Conservation (phyloP, 2,113 vertebrate species). For the Gopherus evgoodei region DNA sequence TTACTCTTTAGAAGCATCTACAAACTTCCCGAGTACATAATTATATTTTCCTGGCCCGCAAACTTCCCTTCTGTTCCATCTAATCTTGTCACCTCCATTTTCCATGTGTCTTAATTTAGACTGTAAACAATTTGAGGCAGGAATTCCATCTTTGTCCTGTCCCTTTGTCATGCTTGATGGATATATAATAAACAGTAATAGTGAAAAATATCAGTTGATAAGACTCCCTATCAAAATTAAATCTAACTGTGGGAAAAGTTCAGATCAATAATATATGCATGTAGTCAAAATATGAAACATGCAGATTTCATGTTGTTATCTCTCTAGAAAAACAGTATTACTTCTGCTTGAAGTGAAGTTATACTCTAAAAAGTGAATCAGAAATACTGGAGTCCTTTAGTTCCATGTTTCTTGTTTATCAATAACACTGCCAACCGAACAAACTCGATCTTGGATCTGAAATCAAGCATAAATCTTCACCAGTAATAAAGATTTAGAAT, state of each 20-base stretch:
- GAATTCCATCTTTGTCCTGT: background rate
- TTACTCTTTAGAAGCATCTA: background rate
- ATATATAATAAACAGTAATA: background rate
- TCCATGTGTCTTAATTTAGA: background rate
- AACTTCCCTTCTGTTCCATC: background rate
- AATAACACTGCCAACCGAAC: background rate
- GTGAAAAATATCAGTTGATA: background rate
- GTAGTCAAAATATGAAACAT: background rate
- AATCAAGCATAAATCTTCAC: background rate
- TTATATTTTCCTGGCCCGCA: background rate
- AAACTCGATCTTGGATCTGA: background rate
- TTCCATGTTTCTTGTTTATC: background rate
- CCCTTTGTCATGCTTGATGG: background rate
- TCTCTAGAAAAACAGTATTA: background rate
- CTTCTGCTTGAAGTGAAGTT: background rate
- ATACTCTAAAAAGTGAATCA: background rate
- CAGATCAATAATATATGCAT: background rate
- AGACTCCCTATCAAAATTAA: background rate
- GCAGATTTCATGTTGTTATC: background rate
- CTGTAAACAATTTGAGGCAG: background rate
- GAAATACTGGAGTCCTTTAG: background rate
- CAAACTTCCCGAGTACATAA: background rate
- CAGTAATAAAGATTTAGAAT: background rate
- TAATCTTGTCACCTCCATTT: background rate
- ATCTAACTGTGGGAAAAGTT: background rate